Base-by-base conservation (phyloP, 2,888 invertebrate genomes). In the Amorpha juglandis region DNA sequence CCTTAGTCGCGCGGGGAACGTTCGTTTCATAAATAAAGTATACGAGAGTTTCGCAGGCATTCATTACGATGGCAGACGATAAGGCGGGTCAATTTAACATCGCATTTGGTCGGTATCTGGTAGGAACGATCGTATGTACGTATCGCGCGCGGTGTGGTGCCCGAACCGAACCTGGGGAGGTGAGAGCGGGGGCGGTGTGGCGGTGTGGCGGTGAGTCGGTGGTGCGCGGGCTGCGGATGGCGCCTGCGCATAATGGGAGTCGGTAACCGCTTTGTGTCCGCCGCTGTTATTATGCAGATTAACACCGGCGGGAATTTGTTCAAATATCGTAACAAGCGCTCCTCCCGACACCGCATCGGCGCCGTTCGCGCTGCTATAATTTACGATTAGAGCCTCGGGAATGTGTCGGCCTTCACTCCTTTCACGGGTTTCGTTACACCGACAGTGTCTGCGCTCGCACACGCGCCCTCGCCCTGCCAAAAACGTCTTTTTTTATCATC, bases 281-380 rank as follows among this genome's bases (percentile, higher is more conserved):
- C 86, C 88, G 91, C 89, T 92, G 90, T 92, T 92, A 93, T 93
- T 93, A 93, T 93, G 93, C 93, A 93, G 93, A 93, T 93, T 92
- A 92, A 92, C 93, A 92, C 92, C 91, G 91, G 83, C 91, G 91
- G 92, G 93, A 92, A 92, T 92, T 92, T 92, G 93, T 93, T 91
- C 92, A 92, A 91, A 92, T 91, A 92, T 91, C 92, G 90, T 93
- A 92, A 93, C 93, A 89, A 92, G 93, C 90, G 81, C 86, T 87
- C 87, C 91, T 89, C 87, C 86, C 88, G 86, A 90, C 92, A 91
- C 90, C 91, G 90, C 90, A 91, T 89, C 91, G 90, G 90, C 91
- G 89, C 89, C 90, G 89, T 83, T 83, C 83, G 84, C 85, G 79
- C 80, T 82, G 83, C 81, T 80, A 82, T 91, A 89, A 91, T 92